Conservation (phyloP, 2,888 invertebrate species). For the Molanna angustata region DNA sequence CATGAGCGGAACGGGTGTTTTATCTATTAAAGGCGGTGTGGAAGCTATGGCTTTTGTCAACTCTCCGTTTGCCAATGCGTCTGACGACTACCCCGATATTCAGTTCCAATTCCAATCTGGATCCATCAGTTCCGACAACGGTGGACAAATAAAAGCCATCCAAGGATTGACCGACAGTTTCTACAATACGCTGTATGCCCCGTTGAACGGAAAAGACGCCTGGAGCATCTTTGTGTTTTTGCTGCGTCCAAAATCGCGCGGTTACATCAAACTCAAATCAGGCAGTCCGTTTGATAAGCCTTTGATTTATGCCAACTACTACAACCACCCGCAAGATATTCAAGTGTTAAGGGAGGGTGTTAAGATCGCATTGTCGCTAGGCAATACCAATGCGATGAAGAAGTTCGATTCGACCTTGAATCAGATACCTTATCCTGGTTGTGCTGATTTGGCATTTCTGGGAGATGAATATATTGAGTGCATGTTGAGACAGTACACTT, state of each 20-base stretch:
- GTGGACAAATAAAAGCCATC: conserved; percentile 66
- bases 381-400: conserved; percentile 44
- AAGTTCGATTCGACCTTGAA: conserved; percentile 39
- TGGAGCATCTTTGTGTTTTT: conserved; percentile 37
- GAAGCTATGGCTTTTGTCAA: conserved; percentile 66
- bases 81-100: conserved; percentile 56
- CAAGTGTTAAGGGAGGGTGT: conserved; percentile 43
- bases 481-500: conserved; percentile 58
- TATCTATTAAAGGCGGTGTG: conserved; percentile 60
- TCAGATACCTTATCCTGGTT: conserved; percentile 34
- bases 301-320: conserved; percentile 57
- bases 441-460: conserved; percentile 34
- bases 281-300: conserved; percentile 55
- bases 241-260: conserved; percentile 51
- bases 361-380: conserved; percentile 39
- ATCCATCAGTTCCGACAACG: conserved; percentile 37
- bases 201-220: conserved; percentile 47
- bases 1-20: conserved; percentile 46
- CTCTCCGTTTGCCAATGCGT: conserved; percentile 55
- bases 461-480: conserved; percentile 66
- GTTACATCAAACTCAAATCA: conserved; percentile 52
- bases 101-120: conserved; percentile 34
- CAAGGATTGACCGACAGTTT: conserved; percentile 65
- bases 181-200: conserved; percentile 68
- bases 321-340: conserved; percentile 52